Percentiles rank a stretch among this genome's conserved stretches.
Evolutionary conservation across 2,797 vertebrate genomes (phyloP).

Genomic region (Enteromius viviparus): DNA sequence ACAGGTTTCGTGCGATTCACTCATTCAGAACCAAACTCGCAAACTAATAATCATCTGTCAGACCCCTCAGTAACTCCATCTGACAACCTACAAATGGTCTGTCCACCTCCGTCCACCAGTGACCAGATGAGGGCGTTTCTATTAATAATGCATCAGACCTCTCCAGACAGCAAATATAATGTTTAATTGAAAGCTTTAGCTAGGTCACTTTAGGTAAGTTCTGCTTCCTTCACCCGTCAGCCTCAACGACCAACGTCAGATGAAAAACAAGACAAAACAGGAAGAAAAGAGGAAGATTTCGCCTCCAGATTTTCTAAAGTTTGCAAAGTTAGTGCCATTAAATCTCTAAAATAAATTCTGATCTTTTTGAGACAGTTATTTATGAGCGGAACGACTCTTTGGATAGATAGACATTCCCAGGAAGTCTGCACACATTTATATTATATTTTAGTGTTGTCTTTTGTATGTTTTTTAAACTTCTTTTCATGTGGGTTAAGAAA

Average conservation of each 20-base stretch:
- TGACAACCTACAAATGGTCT: neutral
- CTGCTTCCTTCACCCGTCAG: neutral
- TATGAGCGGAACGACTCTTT: neutral
- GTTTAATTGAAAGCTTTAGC: neutral
- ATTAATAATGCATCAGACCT: neutral
- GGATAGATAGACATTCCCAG: neutral
- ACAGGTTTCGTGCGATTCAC: constrained; percentile 3
- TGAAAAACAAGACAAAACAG: neutral
- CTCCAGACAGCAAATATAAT: constrained; percentile 3
- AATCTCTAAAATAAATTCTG: neutral
- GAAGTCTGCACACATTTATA: neutral
- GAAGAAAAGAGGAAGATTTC: neutral
- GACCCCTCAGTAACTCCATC: neutral
- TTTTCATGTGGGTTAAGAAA: no score
- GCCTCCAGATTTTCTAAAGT: no score
- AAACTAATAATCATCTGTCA: constrained; percentile 14
- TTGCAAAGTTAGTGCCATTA: neutral
- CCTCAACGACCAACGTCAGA: neutral
- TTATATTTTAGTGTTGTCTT: neutral
- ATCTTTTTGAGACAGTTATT: no score
- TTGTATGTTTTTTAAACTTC: no score
- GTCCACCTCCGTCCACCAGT: constrained; percentile 4
- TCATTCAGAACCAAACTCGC: constrained; percentile 2
- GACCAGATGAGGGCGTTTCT: neutral
- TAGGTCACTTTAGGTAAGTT: neutral